Conservation (phyloP, 2,888 invertebrate genomes). For the Hirtodrosophila cameraria region DNA sequence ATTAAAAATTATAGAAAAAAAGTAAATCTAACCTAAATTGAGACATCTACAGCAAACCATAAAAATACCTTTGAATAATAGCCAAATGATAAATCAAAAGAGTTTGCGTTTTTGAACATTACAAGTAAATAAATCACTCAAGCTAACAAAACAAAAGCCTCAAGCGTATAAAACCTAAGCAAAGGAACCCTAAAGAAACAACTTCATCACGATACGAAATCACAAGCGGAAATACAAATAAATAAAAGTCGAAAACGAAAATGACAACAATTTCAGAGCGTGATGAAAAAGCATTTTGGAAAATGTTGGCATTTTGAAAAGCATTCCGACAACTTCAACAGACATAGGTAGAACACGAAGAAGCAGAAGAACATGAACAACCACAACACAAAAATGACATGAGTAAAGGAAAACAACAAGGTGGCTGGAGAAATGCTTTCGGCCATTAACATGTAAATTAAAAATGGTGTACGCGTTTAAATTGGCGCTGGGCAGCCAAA, state of each 20-base stretch:
- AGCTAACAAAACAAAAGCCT: slow-evolving; percentile 4
- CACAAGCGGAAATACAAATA: slow-evolving; percentile 25
- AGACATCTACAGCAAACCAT: no score
- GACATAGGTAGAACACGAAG: not conserved
- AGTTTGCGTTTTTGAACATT: not conserved
- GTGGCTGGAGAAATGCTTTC: slow-evolving; percentile 53
- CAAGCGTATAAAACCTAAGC: slow-evolving; percentile 38
- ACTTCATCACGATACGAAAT: slow-evolving; percentile 36
- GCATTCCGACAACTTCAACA: slow-evolving; percentile 35
- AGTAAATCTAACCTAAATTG: no score
- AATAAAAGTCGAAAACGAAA: slow-evolving; percentile 23
- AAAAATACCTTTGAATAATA: no score
- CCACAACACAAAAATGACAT: slow-evolving; percentile 18
- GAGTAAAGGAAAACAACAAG: slow-evolving; percentile 37
- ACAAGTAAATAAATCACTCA: slow-evolving; percentile 34
- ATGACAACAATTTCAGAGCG: slow-evolving; percentile 40
- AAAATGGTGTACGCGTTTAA: slow-evolving; percentile 64
- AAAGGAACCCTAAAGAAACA: slow-evolving; percentile 10
- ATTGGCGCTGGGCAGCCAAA: slow-evolving; percentile 44
- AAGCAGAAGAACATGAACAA: slow-evolving; percentile 8
- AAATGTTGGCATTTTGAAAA: slow-evolving; percentile 32
- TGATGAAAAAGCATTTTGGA: slow-evolving; percentile 43
- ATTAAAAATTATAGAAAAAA: no score
- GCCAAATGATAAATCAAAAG: slow-evolving; percentile 1
- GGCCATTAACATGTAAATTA: slow-evolving; percentile 70